A percentile compares a stretch with the other conserved stretches of the same genome.
These are phyloP conservation scores for Hydraecia micacea DNA, from an alignment of 2,888 invertebrate species.

Conservation along the genomic window DNA sequence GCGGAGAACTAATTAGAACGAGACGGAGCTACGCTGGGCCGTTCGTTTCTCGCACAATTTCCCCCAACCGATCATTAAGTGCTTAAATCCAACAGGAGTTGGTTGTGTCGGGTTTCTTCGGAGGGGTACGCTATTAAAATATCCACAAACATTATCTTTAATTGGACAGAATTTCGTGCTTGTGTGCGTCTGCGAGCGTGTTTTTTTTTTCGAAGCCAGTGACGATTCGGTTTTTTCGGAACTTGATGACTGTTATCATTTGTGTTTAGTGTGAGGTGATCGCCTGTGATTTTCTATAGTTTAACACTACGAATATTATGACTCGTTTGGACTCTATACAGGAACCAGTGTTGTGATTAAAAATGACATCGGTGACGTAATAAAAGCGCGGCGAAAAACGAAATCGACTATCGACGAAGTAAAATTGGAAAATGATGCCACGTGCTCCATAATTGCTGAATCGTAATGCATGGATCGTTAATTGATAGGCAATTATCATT, in stretches of 20 bases:
- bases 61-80: constrained; percentile 90
- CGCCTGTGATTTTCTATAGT: constrained; percentile 78
- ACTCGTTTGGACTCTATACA: constrained; percentile 66
- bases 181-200: constrained; percentile 84
- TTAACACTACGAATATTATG: constrained; percentile 62
- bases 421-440: constrained; percentile 82
- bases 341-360: constrained; percentile 73
- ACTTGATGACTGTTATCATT: constrained; percentile 88
- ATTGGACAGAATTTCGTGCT: constrained; percentile 89
- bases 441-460: constrained; percentile 84
- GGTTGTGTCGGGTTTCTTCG: constrained; percentile 90
- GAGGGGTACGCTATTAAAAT: constrained; percentile 90
- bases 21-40: constrained; percentile 83
- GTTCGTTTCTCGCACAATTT: constrained; percentile 90
- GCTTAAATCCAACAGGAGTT: constrained; percentile 90
- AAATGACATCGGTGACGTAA: constrained; percentile 89
- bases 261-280: constrained; percentile 84
- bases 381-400: constrained; percentile 63
- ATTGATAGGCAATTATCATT: constrained; percentile 84
- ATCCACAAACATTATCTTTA: constrained; percentile 90
- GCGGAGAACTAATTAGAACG: constrained; percentile 84
- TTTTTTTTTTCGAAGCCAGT: constrained; percentile 83
- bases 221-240: constrained; percentile 87
- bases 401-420: constrained; percentile 65
- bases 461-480: constrained; percentile 81